Base-by-base conservation (phyloP, 1,140 invertebrate species). In the Rhizoglyphus robini region DNA sequence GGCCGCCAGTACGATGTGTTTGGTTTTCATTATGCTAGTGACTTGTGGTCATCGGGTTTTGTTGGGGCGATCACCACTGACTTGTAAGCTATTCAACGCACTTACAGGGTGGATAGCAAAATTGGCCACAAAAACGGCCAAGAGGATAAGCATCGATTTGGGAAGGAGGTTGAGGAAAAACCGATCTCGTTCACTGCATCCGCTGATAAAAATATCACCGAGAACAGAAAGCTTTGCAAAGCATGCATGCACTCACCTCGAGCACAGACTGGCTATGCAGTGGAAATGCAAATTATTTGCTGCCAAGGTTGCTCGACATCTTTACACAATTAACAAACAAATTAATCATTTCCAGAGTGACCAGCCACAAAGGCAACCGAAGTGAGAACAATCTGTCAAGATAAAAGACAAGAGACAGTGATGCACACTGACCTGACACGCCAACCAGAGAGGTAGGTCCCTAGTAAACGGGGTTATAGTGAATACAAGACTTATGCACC, bases 361-460 rank as follows among this genome's bases (percentile, higher is more conserved):
- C 15, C 41, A 46, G 31, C 51, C 23, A 32, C 31, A 32, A 54
- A 8, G 51, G 23, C 15, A 46, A 46, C 15, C 41, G 15, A 15
- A 23, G 41, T 23, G 41, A 5, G 8, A 54, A 54, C 51, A 54
- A 54, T 54, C 51, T 8, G 51, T 54, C 51, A 54, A 54, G 51
- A 54, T 54, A 20, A 54, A 54, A 54, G 51, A 41, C 36, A 18
- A 41, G 36, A 32, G 20, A 23, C 8, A 32, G 8, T 32, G 51
- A 54, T 8, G 20, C 8, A 32, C 8, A 54, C n/a, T n/a, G n/a
- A n/a, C n/a, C n/a, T n/a, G n/a, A n/a, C n/a, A n/a, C n/a, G n/a
- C n/a, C n/a, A n/a, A n/a, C n/a, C n/a, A n/a, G n/a, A n/a, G n/a
- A n/a, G n/a, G n/a, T n/a, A n/a, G 51, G 20, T n/a, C n/a, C n/a